Evolutionary conservation across 2,113 vertebrate genomes (phyloP), one percentile per base, ranked within the genome.

Genomic region (Amphiprion ocellaris): DNA sequence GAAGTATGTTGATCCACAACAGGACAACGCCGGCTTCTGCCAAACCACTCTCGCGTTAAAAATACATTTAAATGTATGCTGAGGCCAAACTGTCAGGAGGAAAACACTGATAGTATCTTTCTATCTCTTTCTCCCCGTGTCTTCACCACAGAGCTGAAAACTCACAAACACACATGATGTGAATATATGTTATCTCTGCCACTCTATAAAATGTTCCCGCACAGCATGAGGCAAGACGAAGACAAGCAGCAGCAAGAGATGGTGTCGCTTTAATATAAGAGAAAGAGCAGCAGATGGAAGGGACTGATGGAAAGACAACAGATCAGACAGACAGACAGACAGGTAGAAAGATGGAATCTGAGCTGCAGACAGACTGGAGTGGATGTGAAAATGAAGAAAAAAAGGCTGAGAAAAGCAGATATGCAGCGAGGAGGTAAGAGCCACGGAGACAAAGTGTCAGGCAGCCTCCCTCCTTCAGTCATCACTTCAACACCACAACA

Each of bases 401-500:
- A 77, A 69, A 16, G 50, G 56, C 81, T 74, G 66, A 86, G 70
- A 64, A 65, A 75, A 67, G 62, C 85, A 82, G 39, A 80, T 69
- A 78, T 46, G 61, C 66, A 56, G 19, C 10, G 71, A 77, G 63
- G 77, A 28, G 49, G 66, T 60, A 81, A 87, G 71, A 87, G 69
- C 78, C 65, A 62, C 67, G 1, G 74, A 87, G 80, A 82, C 68
- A 41, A 58, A 83, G 62, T 81, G 55, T 67, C 80, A 70, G 74
- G 58, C 73, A 74, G 70, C n/a, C 74, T 71, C 61, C 85, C 69
- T 87, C 69, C 50, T 47, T 83, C 77, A 87, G 67, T 87, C 82
- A 84, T 87, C 87, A 69, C 81, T 80, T 79, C 71, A 61, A 87
- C 77, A 82, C 82, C 87, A 66, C 83, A 85, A 87, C 77, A 82